phyloP scores from a whole-genome alignment of 2,888 invertebrate genomes.

The Oscheius sp. region DNA sequence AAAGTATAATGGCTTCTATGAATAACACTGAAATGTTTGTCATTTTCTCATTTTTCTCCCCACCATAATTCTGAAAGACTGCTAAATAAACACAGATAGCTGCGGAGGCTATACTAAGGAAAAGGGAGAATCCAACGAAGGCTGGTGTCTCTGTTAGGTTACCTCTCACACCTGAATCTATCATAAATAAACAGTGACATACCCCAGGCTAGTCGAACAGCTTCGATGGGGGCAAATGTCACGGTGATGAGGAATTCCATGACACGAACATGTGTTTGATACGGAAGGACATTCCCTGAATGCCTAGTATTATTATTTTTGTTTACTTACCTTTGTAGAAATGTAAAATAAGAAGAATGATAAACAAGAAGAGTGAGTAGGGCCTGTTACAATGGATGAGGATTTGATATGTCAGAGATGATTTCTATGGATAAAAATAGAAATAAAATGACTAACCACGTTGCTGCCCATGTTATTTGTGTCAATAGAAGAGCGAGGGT shows the following conservation, averaged over 20 bases:
- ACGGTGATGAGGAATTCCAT: constrained; percentile 55
- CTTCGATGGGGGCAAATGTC: constrained; percentile 57
- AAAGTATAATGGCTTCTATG: constrained; percentile 41
- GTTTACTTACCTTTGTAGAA: constrained; percentile 40
- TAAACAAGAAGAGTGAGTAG: constrained; percentile 36
- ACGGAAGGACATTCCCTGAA: constrained; percentile 50
- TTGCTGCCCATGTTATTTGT: background rate
- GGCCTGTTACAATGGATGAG: constrained; percentile 36
- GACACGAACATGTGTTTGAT: constrained; percentile 53
- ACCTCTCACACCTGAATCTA: constrained; percentile 35
- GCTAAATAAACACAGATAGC: constrained; percentile 41
- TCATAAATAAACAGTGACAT: background rate
- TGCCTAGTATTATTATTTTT: background rate
- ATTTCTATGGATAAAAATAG: constrained; percentile 27
- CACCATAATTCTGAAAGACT: constrained; percentile 47
- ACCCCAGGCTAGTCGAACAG: constrained; percentile 61
- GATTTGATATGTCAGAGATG: constrained; percentile 46
- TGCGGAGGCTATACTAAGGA: constrained; percentile 33
- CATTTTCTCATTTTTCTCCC: background rate
- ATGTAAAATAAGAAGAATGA: constrained; percentile 34
- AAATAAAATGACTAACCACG: background rate
- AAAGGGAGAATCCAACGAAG: constrained; percentile 36
- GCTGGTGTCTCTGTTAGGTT: constrained; percentile 47
- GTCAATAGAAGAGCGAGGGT: background rate
- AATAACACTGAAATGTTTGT: constrained; percentile 38